phyloP scores from a whole-genome alignment of 2,888 invertebrate genomes.

The Polietes domitor region DNA sequence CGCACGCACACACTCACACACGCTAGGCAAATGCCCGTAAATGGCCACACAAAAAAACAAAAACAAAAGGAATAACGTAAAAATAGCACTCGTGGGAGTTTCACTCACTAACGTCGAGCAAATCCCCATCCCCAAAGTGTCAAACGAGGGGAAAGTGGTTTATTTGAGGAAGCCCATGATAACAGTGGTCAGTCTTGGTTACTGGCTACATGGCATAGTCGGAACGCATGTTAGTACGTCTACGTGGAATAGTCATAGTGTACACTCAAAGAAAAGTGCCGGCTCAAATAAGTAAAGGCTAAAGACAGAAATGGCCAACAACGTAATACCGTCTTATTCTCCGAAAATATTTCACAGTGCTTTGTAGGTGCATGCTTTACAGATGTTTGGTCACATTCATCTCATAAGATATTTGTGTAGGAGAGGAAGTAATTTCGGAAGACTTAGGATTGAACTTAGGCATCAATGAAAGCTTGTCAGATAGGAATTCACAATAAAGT shows the following conservation, averaged over 20 bases:
- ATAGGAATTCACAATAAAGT: too few species aligned
- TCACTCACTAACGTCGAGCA: conserved; percentile 26
- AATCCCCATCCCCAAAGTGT: neutral
- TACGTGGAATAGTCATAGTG: neutral
- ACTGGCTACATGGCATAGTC: neutral
- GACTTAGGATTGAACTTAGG: too few species aligned
- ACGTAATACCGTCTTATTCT: too few species aligned
- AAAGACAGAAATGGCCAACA: too few species aligned
- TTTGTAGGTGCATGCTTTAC: too few species aligned
- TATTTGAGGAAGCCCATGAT: neutral
- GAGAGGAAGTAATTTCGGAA: too few species aligned
- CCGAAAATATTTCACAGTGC: too few species aligned
- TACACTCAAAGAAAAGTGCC: neutral
- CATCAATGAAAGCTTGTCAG: too few species aligned
- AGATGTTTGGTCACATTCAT: too few species aligned
- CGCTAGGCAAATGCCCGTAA: neutral
- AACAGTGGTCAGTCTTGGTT: conserved; percentile 7
- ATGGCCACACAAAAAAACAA: neutral
- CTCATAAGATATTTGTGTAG: too few species aligned
- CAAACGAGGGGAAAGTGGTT: conserved; percentile 9
- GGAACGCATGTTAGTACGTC: too few species aligned
- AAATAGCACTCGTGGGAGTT: conserved; percentile 45
- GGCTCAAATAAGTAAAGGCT: neutral
- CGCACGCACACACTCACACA: neutral
- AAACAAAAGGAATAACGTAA: too few species aligned